Percentiles rank a stretch among this genome's conserved stretches.
Conservation (phyloP, 2,888 invertebrate species). For the Parascotia fuliginaria region DNA sequence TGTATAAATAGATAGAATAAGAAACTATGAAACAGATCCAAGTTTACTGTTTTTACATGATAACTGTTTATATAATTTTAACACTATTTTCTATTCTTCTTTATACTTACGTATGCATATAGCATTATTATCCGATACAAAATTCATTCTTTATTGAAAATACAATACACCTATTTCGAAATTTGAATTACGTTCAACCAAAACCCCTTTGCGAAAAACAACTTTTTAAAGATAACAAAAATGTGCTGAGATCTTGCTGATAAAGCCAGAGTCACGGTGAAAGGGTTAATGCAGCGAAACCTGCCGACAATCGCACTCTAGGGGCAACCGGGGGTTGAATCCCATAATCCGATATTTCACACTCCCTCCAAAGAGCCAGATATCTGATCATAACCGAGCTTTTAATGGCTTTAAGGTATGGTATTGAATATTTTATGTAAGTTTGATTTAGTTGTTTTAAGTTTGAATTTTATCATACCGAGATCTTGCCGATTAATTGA, state of each 20-base stretch:
- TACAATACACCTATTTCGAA: conserved; percentile 13
- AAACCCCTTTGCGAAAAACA: conserved; percentile 20
- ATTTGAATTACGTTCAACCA: conserved; percentile 10
- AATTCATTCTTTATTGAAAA: too few relatives aligned
- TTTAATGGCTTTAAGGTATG: conserved; percentile 25
- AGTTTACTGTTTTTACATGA: too few relatives aligned
- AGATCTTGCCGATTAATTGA: too few relatives aligned
- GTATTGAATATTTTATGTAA: conserved; percentile 13
- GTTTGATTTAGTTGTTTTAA: not conserved
- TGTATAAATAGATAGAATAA: conserved; percentile 7
- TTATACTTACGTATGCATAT: too few relatives aligned
- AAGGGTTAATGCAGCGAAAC: conserved; percentile 69
- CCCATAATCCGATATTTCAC: conserved; percentile 58
- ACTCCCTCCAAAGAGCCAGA: conserved; percentile 30
- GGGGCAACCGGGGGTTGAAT: conserved; percentile 49
- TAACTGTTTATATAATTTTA: too few relatives aligned
- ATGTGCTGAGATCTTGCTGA: conserved; percentile 29
- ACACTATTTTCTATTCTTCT: too few relatives aligned
- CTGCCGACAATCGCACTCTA: conserved; percentile 60
- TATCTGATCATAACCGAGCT: conserved; percentile 33
- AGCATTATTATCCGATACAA: too few relatives aligned
- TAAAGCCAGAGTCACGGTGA: conserved; percentile 53
- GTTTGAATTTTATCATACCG: too few relatives aligned
- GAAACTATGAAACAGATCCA: conserved; percentile 1
- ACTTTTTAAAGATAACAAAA: conserved; percentile 33